phyloP scores from a whole-genome alignment of 2,888 invertebrate species.

The Hylaea fasciaria region DNA sequence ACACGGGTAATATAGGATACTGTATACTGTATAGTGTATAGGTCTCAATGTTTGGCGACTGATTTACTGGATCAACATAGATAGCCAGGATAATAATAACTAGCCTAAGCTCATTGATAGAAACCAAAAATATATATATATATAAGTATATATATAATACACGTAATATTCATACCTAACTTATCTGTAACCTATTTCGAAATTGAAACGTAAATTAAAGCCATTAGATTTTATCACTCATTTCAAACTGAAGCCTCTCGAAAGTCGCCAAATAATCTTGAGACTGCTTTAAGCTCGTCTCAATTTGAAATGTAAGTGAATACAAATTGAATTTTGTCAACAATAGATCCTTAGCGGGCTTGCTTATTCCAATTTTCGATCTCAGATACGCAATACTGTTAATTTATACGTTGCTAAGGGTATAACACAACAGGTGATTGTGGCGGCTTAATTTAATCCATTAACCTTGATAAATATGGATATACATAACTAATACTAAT shows the following conservation, averaged over 20 bases:
- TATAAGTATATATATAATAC: too few species aligned
- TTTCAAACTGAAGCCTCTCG: conserved; percentile 20
- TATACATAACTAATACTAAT: too few species aligned
- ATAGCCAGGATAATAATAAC: too few species aligned
- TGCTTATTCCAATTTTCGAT: conserved; percentile 14
- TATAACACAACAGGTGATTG: conserved; percentile 12
- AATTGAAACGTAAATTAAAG: neutral
- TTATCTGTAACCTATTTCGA: too few species aligned
- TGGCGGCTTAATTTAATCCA: conserved; percentile 17
- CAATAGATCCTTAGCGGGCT: conserved; percentile 19
- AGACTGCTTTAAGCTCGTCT: conserved; percentile 14
- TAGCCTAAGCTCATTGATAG: too few species aligned
- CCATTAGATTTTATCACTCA: conserved; percentile 20
- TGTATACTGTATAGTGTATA: too few species aligned
- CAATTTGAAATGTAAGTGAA: conserved; percentile 29
- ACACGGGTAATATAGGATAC: too few species aligned
- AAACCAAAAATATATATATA: too few species aligned
- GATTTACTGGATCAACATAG: too few species aligned
- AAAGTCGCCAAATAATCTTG: conserved; percentile 12
- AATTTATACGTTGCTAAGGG: conserved; percentile 19
- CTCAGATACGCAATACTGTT: conserved; percentile 15
- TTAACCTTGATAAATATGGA: conserved; percentile 10
- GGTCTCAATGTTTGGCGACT: too few species aligned
- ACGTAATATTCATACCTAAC: too few species aligned
- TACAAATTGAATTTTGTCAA: conserved; percentile 23